phyloP scores from a whole-genome alignment of 30 jellyfish, hydroid and myxozoan genomes.

The Aurelia aurita region DNA sequence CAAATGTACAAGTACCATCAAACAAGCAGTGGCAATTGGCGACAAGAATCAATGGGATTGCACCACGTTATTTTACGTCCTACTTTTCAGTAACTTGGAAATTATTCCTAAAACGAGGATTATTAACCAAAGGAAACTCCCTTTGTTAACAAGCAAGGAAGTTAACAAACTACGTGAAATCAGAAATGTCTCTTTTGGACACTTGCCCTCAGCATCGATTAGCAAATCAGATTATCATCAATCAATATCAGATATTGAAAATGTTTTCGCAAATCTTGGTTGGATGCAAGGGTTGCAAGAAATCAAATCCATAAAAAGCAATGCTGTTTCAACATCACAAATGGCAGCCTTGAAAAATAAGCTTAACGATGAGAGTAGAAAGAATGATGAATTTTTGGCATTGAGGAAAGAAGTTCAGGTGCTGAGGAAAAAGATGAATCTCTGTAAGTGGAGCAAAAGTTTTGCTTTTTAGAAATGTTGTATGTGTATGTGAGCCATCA shows the following conservation, averaged over 20 bases:
- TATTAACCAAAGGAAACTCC: background rate
- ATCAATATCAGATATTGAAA: background rate
- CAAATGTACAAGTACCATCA: background rate
- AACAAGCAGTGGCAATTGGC: background rate
- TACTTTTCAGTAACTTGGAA: background rate
- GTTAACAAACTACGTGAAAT: background rate
- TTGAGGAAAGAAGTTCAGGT: no score
- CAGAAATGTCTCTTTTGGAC: constrained; percentile 8
- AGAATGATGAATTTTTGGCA: background rate
- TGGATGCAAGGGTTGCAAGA: background rate
- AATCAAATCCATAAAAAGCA: background rate
- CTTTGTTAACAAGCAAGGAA: background rate
- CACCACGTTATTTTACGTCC: background rate
- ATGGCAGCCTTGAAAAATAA: background rate
- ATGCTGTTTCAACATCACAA: background rate
- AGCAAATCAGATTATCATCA: background rate
- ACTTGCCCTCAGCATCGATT: background rate
- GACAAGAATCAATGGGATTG: background rate
- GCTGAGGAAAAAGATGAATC: no score
- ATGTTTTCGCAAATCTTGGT: background rate
- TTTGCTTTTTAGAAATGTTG: no score
- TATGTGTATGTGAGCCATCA: no score
- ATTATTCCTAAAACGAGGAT: background rate
- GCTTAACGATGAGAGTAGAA: background rate
- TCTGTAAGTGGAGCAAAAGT: no score